Evolutionary conservation across 1,140 invertebrate species (phyloP).

Genomic region (Hesperophylax magnus): DNA sequence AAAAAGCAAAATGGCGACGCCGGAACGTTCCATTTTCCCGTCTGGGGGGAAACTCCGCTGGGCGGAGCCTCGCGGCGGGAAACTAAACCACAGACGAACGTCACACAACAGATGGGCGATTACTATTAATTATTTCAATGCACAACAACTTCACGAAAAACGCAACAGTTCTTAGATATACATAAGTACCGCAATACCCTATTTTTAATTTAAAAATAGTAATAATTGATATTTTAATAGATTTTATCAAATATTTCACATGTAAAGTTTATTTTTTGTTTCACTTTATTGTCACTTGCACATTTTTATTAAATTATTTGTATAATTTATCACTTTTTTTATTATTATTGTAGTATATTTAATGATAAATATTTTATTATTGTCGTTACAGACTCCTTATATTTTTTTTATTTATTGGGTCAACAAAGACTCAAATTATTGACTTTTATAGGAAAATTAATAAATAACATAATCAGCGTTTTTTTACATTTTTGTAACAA

Average conservation of each 20-base stretch:
- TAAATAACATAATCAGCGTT: neutral
- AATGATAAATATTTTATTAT: neutral
- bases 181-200: neutral
- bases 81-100: constrained; percentile 11
- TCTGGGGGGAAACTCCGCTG: constrained; percentile 1
- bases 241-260: no score
- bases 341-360: constrained; percentile 7
- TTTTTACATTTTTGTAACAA: neutral
- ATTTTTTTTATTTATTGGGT: neutral
- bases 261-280: neutral
- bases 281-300: constrained; percentile 7
- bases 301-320: no score
- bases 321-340: neutral
- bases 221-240: no score
- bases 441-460: constrained; percentile 3
- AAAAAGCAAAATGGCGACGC: constrained; percentile 43
- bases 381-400: constrained; percentile 14
- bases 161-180: neutral
- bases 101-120: neutral
- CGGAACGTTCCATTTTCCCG: constrained; percentile 42
- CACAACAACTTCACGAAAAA: neutral
- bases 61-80: constrained; percentile 25
- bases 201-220: no score
- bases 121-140: neutral
- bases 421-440: constrained; percentile 23